Percentiles rank a stretch among this genome's conserved stretches.
Evolutionary conservation across 2,888 invertebrate genomes (phyloP).

Genomic region (Hetaerina titia): DNA sequence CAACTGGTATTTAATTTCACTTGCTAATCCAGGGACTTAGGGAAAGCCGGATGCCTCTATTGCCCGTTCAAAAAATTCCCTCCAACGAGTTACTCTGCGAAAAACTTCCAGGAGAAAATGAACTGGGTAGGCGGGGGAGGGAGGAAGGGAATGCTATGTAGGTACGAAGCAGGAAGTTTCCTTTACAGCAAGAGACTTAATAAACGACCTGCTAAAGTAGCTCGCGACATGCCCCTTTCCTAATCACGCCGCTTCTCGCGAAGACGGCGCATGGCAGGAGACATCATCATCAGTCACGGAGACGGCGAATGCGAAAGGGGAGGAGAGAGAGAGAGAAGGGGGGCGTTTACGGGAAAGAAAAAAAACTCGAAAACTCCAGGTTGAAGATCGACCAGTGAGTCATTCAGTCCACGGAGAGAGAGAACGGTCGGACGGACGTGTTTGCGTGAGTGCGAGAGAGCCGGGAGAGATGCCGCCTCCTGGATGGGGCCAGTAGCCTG

Average conservation of each 20-base stretch:
- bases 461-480: neutral
- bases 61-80: neutral
- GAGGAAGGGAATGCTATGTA: neutral
- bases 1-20: neutral
- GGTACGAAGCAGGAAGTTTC: neutral
- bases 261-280: neutral
- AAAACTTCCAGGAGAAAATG: neutral
- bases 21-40: neutral
- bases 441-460: no score
- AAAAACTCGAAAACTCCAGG: neutral
- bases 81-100: neutral
- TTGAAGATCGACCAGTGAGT: neutral
- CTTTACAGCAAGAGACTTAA: neutral
- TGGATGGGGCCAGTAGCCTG: neutral
- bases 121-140: neutral
- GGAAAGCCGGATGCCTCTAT: neutral
- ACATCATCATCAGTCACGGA: slow-evolving; percentile 24
- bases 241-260: neutral
- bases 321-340: neutral
- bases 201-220: neutral
- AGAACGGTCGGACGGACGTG: no score
- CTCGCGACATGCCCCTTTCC: neutral
- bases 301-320: neutral
- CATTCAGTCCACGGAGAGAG: neutral
- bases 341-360: neutral